Evolutionary conservation across 2,113 vertebrate species (phyloP), one percentile per base, ranked within the genome.

Genomic region (Toxotes jaculatrix): DNA sequence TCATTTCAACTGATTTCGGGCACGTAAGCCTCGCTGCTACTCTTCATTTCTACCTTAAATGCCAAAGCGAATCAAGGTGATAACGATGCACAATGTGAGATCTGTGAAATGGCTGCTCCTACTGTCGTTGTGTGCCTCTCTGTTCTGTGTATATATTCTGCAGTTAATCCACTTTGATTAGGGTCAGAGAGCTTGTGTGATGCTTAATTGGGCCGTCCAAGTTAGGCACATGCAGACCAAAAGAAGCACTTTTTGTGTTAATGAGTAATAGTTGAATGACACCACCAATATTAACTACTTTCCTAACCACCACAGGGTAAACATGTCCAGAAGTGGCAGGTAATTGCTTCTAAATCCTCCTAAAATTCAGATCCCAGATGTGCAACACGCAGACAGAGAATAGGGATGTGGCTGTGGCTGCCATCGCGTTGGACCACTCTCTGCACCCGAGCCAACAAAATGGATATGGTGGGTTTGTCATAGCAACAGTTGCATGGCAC

Each of bases 311-410:
- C 66, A 55, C 27, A 57, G 68, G 59, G 79, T 72, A 53, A 85
- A 78, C 40, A 55, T 13, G 43, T n/a, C 53, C 79, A 49, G 14
- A 67, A 59, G 71, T 65, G 42, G 43, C 85, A 86, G 88, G 63
- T 91, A 88, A 86, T 71, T 81, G 76, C 66, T 72, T 77, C 74
- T 62, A 88, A 92, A 91, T 84, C 76, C 67, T 72, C 63, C 78
- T 76, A 53, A 85, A 91, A 81, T 42, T 53, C 81, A 51, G 40
- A 84, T 83, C 53, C 80, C 82, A 89, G 76, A 88, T 90, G 84
- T 84, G 80, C 51, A 53, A 65, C 73, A 62, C 13, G 4, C 71
- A 83, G 56, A 65, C 70, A 78, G 38, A 77, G 61, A 71, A 74
- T 43, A 77, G 55, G 36, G 75, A 77, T 65, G 57, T 43, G 59